Evolutionary conservation across 2,113 vertebrate species (phyloP).

Genomic region (Columba livia): DNA sequence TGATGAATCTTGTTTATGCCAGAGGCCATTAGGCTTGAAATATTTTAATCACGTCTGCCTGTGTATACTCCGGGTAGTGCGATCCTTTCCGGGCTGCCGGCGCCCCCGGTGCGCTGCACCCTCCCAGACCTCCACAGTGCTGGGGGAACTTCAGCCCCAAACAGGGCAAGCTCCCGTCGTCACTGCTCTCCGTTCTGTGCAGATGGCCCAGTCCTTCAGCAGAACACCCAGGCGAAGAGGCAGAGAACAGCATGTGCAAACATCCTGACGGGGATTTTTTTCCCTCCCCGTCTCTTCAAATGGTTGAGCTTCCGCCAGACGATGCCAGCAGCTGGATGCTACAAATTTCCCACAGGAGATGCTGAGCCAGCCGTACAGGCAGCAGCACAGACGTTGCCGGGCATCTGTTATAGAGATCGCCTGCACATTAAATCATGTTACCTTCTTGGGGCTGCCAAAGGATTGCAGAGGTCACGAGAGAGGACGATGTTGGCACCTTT

Average conservation of each 20-base stretch:
- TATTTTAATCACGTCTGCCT: neutral
- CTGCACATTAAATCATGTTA: neutral
- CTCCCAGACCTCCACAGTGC: neutral
- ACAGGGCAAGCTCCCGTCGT: neutral
- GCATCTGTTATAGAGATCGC: neutral
- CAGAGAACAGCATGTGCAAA: neutral
- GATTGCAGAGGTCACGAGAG: neutral
- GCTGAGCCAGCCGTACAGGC: neutral
- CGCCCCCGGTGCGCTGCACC: neutral
- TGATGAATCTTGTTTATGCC: conserved; percentile 82
- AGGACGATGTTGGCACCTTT: neutral
- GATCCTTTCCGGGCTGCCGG: neutral
- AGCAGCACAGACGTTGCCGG: neutral
- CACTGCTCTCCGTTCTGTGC: neutral
- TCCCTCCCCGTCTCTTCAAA: neutral
- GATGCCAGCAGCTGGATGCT: conserved; percentile 70
- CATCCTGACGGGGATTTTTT: neutral
- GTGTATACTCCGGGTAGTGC: neutral
- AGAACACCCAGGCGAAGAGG: neutral
- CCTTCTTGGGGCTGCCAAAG: neutral
- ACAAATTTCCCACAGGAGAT: conserved; percentile 55
- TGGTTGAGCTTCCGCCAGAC: conserved; percentile 37
- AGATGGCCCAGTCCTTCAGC: conserved; percentile 58
- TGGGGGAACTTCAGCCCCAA: neutral
- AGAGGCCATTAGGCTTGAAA: conserved; percentile 81